These are phyloP conservation scores for Falco rusticolus DNA, from an alignment of 2,797 vertebrate species.

Conservation along the genomic window DNA sequence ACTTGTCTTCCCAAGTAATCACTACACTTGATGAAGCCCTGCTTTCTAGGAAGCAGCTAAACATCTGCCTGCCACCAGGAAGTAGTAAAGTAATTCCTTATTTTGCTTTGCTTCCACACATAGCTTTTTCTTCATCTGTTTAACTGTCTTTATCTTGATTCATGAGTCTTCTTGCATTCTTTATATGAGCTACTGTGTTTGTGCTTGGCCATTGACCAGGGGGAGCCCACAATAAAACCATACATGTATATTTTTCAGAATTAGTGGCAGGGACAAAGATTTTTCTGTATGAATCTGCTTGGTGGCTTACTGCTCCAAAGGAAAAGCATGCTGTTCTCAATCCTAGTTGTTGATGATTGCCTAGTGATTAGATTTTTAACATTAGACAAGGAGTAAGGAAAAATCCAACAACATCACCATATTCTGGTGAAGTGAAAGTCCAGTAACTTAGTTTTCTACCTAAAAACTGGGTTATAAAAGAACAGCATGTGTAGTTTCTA, in stretches of 20 bases:
- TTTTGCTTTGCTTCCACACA: not conserved
- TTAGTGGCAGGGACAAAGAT: not conserved
- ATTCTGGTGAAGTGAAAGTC: not conserved
- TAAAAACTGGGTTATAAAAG: not conserved
- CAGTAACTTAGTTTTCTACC: not conserved
- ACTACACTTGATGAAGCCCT: rapidly evolving
- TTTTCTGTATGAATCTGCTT: not conserved
- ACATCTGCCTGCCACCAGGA: not conserved
- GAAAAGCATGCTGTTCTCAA: not conserved
- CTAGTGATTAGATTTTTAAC: not conserved
- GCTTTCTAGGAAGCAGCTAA: not conserved
- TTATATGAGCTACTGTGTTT: not conserved
- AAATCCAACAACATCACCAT: not conserved
- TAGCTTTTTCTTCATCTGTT: not conserved
- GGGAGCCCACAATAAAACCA: not conserved
- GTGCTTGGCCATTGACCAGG: not conserved
- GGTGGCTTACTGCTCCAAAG: not conserved
- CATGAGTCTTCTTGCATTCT: not conserved
- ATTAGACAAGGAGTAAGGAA: not conserved
- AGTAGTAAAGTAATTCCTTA: not conserved
- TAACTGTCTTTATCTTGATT: not conserved
- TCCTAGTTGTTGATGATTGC: not conserved
- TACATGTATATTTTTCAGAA: not conserved
- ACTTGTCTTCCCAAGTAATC: not conserved
- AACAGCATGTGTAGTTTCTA: not conserved